Conservation (phyloP, 2,113 vertebrate genomes). For the Prochilodus magdalenae region DNA sequence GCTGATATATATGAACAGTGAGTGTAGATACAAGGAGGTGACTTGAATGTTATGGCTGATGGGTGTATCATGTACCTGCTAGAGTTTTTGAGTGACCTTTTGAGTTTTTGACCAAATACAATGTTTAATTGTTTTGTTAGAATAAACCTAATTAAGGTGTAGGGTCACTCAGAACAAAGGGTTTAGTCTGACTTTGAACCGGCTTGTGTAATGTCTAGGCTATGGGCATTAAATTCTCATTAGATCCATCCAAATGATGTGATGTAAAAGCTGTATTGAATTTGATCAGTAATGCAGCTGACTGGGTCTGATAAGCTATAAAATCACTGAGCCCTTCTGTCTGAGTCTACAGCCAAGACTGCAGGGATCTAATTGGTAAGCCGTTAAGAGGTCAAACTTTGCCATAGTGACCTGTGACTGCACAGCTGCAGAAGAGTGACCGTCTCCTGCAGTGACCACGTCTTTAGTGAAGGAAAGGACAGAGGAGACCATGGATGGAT, state of each 20-base stretch:
- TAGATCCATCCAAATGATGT: not conserved
- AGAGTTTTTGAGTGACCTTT: no score
- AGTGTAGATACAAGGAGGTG: no score
- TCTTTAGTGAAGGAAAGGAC: conserved; percentile 22
- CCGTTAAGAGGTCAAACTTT: conserved; percentile 56
- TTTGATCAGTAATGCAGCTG: not conserved
- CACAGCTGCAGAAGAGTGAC: conserved; percentile 28
- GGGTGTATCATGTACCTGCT: no score
- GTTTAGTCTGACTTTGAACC: no score
- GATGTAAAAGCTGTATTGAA: not conserved
- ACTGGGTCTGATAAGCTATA: not conserved
- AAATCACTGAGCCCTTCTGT: not conserved
- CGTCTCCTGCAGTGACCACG: conserved; percentile 16
- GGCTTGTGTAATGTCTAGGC: not conserved
- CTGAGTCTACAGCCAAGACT: not conserved
- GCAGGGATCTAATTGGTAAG: conserved; percentile 64
- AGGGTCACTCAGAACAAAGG: no score
- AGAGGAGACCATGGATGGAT: conserved; percentile 31
- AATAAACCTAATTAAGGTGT: no score
- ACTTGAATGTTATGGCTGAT: no score
- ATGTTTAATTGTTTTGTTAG: no score
- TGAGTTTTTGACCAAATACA: no score
- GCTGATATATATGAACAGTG: no score
- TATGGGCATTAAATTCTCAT: not conserved
- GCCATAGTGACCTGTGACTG: conserved; percentile 32